phyloP scores from a whole-genome alignment of 2,797 vertebrate species.

The Pseudocheirus occidentalis region DNA sequence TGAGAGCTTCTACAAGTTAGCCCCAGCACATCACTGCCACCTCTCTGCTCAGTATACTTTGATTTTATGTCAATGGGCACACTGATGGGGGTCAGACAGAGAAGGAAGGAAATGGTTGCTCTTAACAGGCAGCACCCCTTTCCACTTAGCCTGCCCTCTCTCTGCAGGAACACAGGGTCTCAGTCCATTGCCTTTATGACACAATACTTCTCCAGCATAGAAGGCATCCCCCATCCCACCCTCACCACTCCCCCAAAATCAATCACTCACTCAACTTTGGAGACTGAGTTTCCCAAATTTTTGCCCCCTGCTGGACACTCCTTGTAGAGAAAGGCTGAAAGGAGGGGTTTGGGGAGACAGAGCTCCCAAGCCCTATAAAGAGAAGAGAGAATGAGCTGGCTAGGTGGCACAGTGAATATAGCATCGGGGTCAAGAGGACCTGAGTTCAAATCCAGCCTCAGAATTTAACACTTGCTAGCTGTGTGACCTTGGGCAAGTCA shows the following conservation, averaged over 20 bases:
- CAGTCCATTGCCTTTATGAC: not conserved
- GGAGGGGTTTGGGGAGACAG: conserved; percentile 10
- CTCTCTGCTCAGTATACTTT: not conserved
- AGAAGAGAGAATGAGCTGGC: not conserved
- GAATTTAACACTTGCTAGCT: not conserved
- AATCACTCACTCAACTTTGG: conserved; percentile 67
- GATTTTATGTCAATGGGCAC: not conserved
- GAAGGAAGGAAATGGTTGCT: not conserved
- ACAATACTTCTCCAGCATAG: rapidly evolving
- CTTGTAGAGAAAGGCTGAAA: conserved; percentile 33
- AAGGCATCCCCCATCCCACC: not conserved
- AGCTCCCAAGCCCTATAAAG: conserved; percentile 63
- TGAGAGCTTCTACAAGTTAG: not conserved
- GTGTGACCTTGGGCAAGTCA: not conserved
- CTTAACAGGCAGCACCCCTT: not conserved
- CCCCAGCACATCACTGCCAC: not conserved
- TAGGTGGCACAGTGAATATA: not conserved
- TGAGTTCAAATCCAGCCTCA: not conserved
- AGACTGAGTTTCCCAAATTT: conserved; percentile 49
- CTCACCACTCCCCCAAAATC: not conserved
- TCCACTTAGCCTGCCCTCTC: not conserved
- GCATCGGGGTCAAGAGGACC: not conserved
- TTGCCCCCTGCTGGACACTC: conserved; percentile 38
- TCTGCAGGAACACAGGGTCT: no score
- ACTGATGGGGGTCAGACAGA: rapidly evolving